Conservation (phyloP, 1,140 invertebrate genomes). For the Stegodyphus mimosarum region DNA sequence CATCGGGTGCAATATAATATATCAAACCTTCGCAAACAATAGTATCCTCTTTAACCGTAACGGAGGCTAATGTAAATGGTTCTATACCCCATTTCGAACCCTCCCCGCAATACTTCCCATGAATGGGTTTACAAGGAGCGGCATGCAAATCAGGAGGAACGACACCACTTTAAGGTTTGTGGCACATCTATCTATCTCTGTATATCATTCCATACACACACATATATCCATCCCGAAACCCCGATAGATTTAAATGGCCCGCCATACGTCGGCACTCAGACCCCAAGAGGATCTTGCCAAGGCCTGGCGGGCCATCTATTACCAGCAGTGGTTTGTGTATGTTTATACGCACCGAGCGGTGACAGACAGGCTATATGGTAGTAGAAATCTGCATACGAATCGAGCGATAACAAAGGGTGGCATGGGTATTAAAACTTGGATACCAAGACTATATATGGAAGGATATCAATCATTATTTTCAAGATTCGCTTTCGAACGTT, state of each 20-base stretch:
- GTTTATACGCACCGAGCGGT: background rate
- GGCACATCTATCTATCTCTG: constrained; percentile 34
- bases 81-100: no score
- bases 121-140: constrained; percentile 1
- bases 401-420: constrained; percentile 31
- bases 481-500: background rate
- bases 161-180: constrained; percentile 41
- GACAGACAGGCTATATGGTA: constrained; percentile 18
- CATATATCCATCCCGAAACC: no score
- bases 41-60: constrained; percentile 4
- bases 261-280: constrained; percentile 41
- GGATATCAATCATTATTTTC: constrained; percentile 43
- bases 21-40: constrained; percentile 33
- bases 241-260: constrained; percentile 41
- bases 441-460: background rate
- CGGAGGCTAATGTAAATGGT: constrained; percentile 28
- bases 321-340: background rate
- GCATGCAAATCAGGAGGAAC: constrained; percentile 34
- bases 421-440: constrained; percentile 1
- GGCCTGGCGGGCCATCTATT: constrained; percentile 15
- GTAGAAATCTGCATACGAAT: constrained; percentile 49
- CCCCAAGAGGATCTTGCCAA: no score
- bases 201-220: background rate
- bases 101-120: background rate
- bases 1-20: constrained; percentile 17